Base-by-base conservation (phyloP, 1,140 invertebrate species). In the Magallana ariakensis region DNA sequence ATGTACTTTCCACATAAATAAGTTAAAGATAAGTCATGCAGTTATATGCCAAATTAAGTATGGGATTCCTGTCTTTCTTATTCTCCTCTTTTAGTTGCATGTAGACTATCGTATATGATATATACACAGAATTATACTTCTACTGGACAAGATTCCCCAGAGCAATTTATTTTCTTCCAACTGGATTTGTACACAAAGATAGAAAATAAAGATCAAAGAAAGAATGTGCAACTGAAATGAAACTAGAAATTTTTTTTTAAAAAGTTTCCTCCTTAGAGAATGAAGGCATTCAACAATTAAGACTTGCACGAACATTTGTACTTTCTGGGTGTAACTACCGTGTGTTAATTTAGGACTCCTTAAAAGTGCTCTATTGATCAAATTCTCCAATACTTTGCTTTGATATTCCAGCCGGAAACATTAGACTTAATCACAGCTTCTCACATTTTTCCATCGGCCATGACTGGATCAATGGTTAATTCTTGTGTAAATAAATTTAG, bases 351-450 rank as follows among this genome's bases (percentile, higher is more conserved):
- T 33, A 75, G 22, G 33, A 75, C 66, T 75, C 66, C 66, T 75
- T 75, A 75, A 75, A 33, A 75, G 66, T 75, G 22, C 66, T 75
- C 66, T 22, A 75, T 75, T 75, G 22, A 75, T 75, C 66, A 33
- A 11, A 26, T 26, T 75, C 33, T 33, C 19, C 66, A 26, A 75
- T 75, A 75, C 66, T 33, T 26, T 11, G 66, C 66, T 75, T 75
- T 75, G 66, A 75, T 75, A 75, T 75, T 75, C 22, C 66, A 75
- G 66, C 66, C 66, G 66, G 66, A 75, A 33, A 75, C 22, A 75
- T 75, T 75, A 33, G 66, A 19, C 66, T 10, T 75, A 26, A 26
- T 22, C 66, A 75, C 22, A 19, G 22, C 33, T 11, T 75, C 22
- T 75, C 10, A 26, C 22, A 75, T 26, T 75, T 75, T 53, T 54